These are phyloP conservation scores for Samia ricini DNA, from an alignment of 1,140 invertebrate genomes.

Conservation along the genomic window DNA sequence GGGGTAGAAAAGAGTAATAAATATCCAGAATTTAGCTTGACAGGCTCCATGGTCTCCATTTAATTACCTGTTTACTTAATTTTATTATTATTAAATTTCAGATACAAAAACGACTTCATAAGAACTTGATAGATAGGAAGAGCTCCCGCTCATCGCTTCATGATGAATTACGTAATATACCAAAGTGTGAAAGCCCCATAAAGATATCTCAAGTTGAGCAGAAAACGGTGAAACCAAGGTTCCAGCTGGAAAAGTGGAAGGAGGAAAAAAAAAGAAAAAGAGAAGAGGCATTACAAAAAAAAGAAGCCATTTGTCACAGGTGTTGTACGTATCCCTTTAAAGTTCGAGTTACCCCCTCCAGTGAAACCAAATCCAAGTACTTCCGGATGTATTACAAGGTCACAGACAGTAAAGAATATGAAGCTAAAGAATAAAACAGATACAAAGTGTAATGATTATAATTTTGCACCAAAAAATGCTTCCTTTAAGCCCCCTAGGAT, in stretches of 20 bases:
- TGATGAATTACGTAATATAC: conserved; percentile 49
- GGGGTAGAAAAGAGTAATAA: no score
- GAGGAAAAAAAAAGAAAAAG: conserved; percentile 57
- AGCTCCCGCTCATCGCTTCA: conserved; percentile 47
- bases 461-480: conserved; percentile 64
- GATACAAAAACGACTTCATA: conserved; percentile 52
- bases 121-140: conserved; percentile 40
- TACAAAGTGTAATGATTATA: conserved; percentile 22
- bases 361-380: conserved; percentile 44
- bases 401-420: conserved; percentile 42
- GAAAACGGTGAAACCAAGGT: conserved; percentile 45
- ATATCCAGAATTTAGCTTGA: no score
- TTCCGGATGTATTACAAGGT: conserved; percentile 58
- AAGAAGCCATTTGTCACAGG: conserved; percentile 61
- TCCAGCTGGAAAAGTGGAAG: conserved; percentile 63
- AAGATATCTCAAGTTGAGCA: conserved; percentile 25
- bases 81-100: conserved; percentile 35
- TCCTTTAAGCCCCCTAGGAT: conserved; percentile 47
- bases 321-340: conserved; percentile 35
- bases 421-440: conserved; percentile 8
- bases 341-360: conserved; percentile 51
- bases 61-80: no score
- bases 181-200: conserved; percentile 33
- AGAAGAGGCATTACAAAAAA: conserved; percentile 43
- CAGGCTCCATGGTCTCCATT: no score